phyloP scores from a whole-genome alignment of 2,797 vertebrate genomes.

The Notoglanidium macrostoma region DNA sequence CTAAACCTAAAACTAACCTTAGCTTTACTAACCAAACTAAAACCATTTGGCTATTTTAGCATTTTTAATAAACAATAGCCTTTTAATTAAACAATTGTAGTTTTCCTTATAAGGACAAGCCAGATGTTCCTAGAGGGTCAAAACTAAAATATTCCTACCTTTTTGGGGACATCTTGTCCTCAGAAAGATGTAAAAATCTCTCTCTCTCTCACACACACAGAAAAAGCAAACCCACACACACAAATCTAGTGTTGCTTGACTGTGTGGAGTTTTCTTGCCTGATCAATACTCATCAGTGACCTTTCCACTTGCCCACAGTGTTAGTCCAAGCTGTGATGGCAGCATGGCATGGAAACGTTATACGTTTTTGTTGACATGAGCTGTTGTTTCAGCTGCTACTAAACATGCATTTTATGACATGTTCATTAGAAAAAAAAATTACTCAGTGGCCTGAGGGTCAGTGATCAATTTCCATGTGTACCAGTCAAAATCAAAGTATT shows the following conservation, averaged over 20 bases:
- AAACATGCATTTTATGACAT: constrained; percentile 63
- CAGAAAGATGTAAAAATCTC: no score
- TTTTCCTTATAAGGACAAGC: no score
- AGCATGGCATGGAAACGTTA: constrained; percentile 50
- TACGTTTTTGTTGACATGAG: background rate
- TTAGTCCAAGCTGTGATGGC: constrained; percentile 64
- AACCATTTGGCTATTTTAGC: no score
- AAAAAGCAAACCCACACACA: constrained; percentile 12
- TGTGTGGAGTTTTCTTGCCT: constrained; percentile 38
- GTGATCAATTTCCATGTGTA: constrained; percentile 70
- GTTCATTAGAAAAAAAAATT: constrained; percentile 50
- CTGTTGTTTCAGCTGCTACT: constrained; percentile 54
- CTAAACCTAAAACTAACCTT: no score
- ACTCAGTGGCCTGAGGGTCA: constrained; percentile 68
- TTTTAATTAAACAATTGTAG: no score
- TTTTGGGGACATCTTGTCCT: no score
- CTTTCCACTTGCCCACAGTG: constrained; percentile 67
- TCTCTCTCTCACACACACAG: background rate
- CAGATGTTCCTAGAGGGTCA: no score
- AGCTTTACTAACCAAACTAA: no score
- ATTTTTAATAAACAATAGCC: no score
- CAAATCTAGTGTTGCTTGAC: constrained; percentile 66
- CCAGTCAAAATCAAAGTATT: constrained; percentile 73
- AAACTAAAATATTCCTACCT: no score
- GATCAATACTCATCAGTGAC: constrained; percentile 82